A percentile compares a stretch with the other conserved stretches of the same genome.
These are phyloP conservation scores for Cuniculus paca DNA, from an alignment of 2,797 vertebrate species.

Conservation along the genomic window DNA sequence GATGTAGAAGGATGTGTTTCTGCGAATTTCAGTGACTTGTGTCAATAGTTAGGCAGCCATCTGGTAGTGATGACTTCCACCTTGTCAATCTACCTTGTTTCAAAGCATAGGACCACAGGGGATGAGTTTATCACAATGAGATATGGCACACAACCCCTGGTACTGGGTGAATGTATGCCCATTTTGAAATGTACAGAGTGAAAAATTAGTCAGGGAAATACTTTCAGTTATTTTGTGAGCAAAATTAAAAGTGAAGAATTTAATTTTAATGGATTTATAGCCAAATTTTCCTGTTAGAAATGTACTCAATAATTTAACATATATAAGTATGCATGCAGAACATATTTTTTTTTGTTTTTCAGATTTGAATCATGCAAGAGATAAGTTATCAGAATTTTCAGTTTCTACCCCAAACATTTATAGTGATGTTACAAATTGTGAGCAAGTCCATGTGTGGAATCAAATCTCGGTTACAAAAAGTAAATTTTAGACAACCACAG, in stretches of 20 bases:
- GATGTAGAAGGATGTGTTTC: not conserved
- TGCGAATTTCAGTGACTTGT: not conserved
- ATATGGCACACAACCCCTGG: rapidly evolving
- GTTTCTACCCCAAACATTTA: not conserved
- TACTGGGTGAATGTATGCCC: not conserved
- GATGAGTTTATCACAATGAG: not conserved
- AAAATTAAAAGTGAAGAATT: constrained; percentile 28
- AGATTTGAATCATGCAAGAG: not conserved
- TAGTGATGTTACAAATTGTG: not conserved
- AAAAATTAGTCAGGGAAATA: not conserved
- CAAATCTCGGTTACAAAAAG: constrained; percentile 3
- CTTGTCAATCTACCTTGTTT: not conserved
- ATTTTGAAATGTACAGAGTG: not conserved
- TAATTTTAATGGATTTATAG: not conserved
- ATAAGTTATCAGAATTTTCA: constrained; percentile 14
- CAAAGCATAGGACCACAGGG: not conserved
- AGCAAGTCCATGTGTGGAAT: not conserved
- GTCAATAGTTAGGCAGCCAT: not conserved
- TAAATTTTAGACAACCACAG: not conserved
- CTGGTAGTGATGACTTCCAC: not conserved
- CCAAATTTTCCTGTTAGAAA: not conserved
- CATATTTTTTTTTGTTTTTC: not conserved
- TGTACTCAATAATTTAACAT: not conserved
- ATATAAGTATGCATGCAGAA: not conserved
- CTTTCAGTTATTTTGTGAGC: not conserved